Conservation (phyloP, 1,140 invertebrate species). For the Drosophila pseudoananassae region DNA sequence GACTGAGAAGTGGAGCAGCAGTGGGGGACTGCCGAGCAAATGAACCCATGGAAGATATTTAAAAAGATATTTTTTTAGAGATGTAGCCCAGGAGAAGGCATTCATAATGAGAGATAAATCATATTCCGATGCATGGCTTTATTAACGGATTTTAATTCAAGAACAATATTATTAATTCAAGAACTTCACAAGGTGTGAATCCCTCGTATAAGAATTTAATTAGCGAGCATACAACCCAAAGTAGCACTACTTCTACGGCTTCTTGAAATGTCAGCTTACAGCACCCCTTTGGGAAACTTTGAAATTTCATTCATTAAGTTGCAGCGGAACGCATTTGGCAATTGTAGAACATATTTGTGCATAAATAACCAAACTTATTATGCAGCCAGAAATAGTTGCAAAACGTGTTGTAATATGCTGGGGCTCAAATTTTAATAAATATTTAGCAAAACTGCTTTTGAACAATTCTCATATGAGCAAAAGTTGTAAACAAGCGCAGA, state of each 20-base stretch:
- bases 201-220: not conserved
- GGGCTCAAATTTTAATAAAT: slow-evolving; percentile 67
- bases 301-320: slow-evolving; percentile 49
- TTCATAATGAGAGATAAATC: not conserved
- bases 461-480: slow-evolving; percentile 67
- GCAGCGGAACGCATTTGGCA: slow-evolving; percentile 23
- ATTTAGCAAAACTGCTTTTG: slow-evolving; percentile 58
- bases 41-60: slow-evolving; percentile 51
- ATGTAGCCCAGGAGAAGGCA: not conserved
- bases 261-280: slow-evolving; percentile 10
- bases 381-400: slow-evolving; percentile 33
- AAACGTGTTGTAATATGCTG: slow-evolving; percentile 4
- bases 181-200: not conserved
- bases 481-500: slow-evolving; percentile 63
- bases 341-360: slow-evolving; percentile 37
- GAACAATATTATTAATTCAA: not conserved
- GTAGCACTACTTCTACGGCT: slow-evolving; percentile 16
- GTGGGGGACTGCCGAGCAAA: slow-evolving; percentile 30
- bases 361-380: slow-evolving; percentile 38
- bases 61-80: slow-evolving; percentile 17
- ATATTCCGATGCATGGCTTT: slow-evolving; percentile 3
- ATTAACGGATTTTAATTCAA: slow-evolving; percentile 4
- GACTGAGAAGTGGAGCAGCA: slow-evolving; percentile 15
- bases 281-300: slow-evolving; percentile 21
- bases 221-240: not conserved